Base-by-base conservation (phyloP, 2,797 vertebrate species). In the Psittacula echo region DNA sequence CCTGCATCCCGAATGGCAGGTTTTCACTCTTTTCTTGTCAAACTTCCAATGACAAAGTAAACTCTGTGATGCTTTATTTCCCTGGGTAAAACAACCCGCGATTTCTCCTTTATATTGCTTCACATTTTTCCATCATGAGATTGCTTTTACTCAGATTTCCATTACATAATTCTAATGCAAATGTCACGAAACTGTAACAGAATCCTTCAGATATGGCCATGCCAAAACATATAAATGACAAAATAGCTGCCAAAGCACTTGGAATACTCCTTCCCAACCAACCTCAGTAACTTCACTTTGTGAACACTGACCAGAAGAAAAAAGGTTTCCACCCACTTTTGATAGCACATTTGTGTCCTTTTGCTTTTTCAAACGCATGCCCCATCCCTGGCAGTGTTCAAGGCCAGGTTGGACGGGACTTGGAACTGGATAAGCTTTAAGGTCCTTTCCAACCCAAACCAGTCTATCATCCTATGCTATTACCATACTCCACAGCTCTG, bases 101-200 rank as follows among this genome's bases (percentile, higher is more conserved):
- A 24, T 79, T 62, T 73, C 30, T 82, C 47, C 44, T 78, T 79
- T 62, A 81, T 13, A 88, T 70, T 24, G 27, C 23, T 50, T 88
- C 17, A 23, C 15, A 26, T 27, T 76, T 37, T 79, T 75, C 53
- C 23, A 75, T 37, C 44, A 84, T 47, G 56, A 62, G 68, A 65
- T 75, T 89, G 79, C 82, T 85, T 94, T 62, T 16, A 83, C 58
- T 78, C 61, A 37, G 66, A 81, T 85, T 92, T 86, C 95, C 62
- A 78, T 79, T 78, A 68, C 70, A 50, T 42, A 94, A 85, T 84
- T 78, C 70, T 70, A 89, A 90, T 45, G 37, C 47, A 84, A 93
- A 89, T 18, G 32, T 68, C 20, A 30, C 68, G 54, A 92, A 93
- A 75, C 47, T 29, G 53, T 58, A 89, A 93, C 66, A 88, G 65